Evolutionary conservation across 1,140 invertebrate species (phyloP).

Genomic region (Atta cephalotes): DNA sequence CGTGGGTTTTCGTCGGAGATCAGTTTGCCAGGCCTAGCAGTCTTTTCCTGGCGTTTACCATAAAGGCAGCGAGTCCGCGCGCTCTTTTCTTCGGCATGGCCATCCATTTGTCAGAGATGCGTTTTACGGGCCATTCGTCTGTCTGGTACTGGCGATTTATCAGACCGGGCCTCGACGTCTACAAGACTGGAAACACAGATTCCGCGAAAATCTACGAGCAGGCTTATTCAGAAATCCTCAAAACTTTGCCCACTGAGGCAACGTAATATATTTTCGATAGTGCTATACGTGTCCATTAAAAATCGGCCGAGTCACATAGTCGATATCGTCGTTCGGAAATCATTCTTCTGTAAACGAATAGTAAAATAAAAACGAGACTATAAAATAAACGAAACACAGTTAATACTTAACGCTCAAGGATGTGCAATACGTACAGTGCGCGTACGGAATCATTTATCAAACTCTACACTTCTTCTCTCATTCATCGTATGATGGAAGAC

Average conservation of each 20-base stretch:
- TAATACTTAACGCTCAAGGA: not conserved
- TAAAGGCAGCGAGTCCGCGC: conserved; percentile 29
- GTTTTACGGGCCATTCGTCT: conserved; percentile 62
- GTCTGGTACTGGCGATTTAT: conserved; percentile 59
- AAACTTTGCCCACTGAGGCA: conserved; percentile 23
- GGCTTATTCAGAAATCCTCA: conserved; percentile 28
- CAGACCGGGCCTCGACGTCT: conserved; percentile 54
- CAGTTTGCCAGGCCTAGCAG: conserved; percentile 34
- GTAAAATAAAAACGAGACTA: not conserved
- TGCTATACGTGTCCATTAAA: not conserved
- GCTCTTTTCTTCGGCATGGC: conserved; percentile 56
- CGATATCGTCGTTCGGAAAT: not conserved
- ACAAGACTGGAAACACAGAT: conserved; percentile 63
- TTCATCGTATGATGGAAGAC: conserved; percentile 59
- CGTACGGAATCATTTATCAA: conserved; percentile 57
- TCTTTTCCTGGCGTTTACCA: conserved; percentile 45
- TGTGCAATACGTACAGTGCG: not conserved
- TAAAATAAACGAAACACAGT: not conserved
- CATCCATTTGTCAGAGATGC: conserved; percentile 63
- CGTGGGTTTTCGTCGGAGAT: conserved; percentile 31
- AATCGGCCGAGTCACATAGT: not conserved
- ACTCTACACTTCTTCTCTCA: conserved; percentile 21
- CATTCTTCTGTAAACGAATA: not conserved
- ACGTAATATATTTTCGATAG: conserved; percentile 28
- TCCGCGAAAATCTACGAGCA: conserved; percentile 46